phyloP scores from a whole-genome alignment of 2,113 vertebrate genomes.

The Recurvirostra avosetta region DNA sequence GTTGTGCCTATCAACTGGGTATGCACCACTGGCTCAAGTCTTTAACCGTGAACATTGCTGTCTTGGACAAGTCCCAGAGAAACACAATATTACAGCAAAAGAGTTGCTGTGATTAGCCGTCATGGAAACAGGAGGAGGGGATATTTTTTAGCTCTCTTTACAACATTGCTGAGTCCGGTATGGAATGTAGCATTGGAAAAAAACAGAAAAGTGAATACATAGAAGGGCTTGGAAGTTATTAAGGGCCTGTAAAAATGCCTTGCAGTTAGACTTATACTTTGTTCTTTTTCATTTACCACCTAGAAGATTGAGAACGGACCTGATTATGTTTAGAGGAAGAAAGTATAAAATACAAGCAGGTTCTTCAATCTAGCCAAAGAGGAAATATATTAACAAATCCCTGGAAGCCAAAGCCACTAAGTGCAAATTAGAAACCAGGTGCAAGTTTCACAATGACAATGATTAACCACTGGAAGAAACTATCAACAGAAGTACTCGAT shows the following conservation, averaged over 20 bases:
- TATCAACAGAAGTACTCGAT: background rate
- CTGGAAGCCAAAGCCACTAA: background rate
- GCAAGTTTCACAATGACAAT: background rate
- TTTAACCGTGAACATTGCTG: background rate
- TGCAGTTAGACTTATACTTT: background rate
- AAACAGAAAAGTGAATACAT: background rate
- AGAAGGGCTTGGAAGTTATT: background rate
- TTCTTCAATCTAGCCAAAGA: background rate
- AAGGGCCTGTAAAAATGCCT: background rate
- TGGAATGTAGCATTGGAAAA: background rate
- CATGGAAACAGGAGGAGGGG: background rate
- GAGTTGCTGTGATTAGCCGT: background rate
- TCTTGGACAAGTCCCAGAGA: background rate
- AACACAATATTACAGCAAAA: background rate
- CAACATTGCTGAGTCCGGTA: background rate
- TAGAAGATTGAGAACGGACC: background rate
- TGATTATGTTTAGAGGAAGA: background rate
- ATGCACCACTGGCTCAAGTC: background rate
- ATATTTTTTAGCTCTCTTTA: background rate
- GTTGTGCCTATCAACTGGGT: background rate
- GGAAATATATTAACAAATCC: background rate
- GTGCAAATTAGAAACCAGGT: background rate
- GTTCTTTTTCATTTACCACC: background rate
- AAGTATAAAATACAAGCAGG: background rate
- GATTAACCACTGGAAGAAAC: background rate